Conservation (phyloP, 2,113 vertebrate species). For the cat (Felis catus) region F.catus_Fca126_mat1.0 CM031423.1:7594001-7594500, state of each 20-base stretch:
- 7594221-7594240: background rate
- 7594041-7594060: background rate
- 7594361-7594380: background rate
- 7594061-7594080: background rate
- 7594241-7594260: background rate
- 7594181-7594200: constrained; percentile 90
- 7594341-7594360: accelerated
- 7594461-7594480: constrained; percentile 88
- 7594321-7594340: background rate
- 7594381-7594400: accelerated
- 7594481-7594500: constrained; percentile 90
- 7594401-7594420: background rate
- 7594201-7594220: constrained; percentile 91
- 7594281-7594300: accelerated
- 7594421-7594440: accelerated
- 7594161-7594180: constrained; percentile 82
- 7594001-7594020: background rate
- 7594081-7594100: background rate
- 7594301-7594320: background rate
- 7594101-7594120: too few species aligned
- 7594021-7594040: background rate
- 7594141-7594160: constrained; percentile 86
- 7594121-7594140: constrained; percentile 86
- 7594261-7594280: accelerated
- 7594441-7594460: background rate